Evolutionary conservation across 2,797 vertebrate species (phyloP).

Genomic region (Chelidonichthys spinosus): DNA sequence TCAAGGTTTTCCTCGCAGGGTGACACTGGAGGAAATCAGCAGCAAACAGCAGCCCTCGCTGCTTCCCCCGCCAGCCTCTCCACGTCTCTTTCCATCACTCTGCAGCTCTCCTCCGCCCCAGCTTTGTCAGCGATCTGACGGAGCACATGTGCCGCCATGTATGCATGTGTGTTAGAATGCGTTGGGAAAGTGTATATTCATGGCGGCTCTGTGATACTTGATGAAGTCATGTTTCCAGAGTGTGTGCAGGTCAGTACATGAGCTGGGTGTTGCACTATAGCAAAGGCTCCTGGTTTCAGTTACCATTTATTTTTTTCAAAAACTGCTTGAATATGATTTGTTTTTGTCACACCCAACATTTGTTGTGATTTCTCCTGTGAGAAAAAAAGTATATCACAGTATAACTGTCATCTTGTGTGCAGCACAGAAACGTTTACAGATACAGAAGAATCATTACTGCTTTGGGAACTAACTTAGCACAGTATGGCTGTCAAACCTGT

Average conservation of each 20-base stretch:
- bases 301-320: too few relatives aligned
- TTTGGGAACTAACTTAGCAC: background rate
- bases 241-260: conserved; percentile 11
- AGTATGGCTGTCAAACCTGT: background rate
- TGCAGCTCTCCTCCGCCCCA: conserved; percentile 11
- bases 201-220: conserved; percentile 20
- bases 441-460: background rate
- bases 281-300: too few relatives aligned
- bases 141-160: conserved; percentile 21
- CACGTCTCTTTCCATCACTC: conserved; percentile 19
- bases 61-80: background rate
- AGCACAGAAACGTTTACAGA: background rate
- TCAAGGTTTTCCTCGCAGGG: background rate
- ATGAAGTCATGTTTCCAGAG: conserved; percentile 18
- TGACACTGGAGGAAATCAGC: conserved; percentile 9
- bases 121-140: conserved; percentile 28
- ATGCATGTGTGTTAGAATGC: conserved; percentile 19
- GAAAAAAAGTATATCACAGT: background rate
- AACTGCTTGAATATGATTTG: too few relatives aligned
- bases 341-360: too few relatives aligned
- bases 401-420: background rate
- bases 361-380: too few relatives aligned
- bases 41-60: background rate
- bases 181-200: conserved; percentile 4
- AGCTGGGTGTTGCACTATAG: background rate